Evolutionary conservation across 2,888 invertebrate genomes (phyloP).

Genomic region (Drosophila percnosoma): DNA sequence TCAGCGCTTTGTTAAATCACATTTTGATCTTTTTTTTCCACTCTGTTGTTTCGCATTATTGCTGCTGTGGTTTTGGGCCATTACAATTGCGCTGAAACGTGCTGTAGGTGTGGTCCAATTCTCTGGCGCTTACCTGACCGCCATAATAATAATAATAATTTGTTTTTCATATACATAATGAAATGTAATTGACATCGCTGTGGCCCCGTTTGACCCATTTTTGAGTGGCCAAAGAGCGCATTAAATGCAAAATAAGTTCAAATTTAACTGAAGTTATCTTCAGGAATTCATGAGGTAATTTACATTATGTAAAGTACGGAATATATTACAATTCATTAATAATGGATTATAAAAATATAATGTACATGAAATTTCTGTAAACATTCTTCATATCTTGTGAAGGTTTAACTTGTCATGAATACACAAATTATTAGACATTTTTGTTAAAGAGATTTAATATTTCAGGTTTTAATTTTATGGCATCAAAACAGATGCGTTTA

Average conservation of each 20-base stretch:
- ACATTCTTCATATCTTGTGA: too few relatives aligned
- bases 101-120: slow-evolving; percentile 56
- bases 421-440: not conserved
- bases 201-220: slow-evolving; percentile 51
- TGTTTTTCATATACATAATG: slow-evolving; percentile 24
- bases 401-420: not conserved
- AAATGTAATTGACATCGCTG: slow-evolving; percentile 38
- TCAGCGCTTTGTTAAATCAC: slow-evolving; percentile 47
- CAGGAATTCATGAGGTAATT: not conserved
- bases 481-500: too few relatives aligned
- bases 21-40: slow-evolving; percentile 6
- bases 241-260: not conserved
- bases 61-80: slow-evolving; percentile 23
- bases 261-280: slow-evolving; percentile 1
- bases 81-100: slow-evolving; percentile 39
- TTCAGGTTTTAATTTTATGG: not conserved
- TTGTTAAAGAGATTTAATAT: not conserved
- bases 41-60: slow-evolving; percentile 12
- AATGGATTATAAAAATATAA: not conserved
- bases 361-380: too few relatives aligned
- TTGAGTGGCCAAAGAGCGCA: slow-evolving; percentile 5
- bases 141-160: slow-evolving; percentile 47
- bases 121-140: slow-evolving; percentile 34
- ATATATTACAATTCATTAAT: not conserved
- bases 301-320: not conserved